Evolutionary conservation across 2,113 vertebrate species (phyloP).

Genomic region (Nicator chloris): DNA sequence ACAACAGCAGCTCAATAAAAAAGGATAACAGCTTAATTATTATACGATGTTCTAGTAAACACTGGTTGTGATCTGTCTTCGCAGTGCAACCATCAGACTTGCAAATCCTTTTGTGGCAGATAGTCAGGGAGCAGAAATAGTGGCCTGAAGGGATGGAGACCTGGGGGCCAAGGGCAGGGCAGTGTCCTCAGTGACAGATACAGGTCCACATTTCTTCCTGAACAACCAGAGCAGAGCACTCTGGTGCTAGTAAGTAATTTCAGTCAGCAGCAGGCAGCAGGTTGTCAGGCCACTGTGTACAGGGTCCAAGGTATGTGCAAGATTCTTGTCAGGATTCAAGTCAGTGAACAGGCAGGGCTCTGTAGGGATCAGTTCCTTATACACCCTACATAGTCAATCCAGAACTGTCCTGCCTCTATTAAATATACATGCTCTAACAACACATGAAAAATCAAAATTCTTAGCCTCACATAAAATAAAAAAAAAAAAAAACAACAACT

Average conservation of each 20-base stretch:
- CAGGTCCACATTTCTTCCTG: not conserved
- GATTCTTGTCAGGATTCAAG: not conserved
- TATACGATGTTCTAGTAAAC: not conserved
- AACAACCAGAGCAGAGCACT: not conserved
- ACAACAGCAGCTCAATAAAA: not conserved
- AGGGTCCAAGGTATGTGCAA: not conserved
- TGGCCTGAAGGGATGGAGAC: not conserved
- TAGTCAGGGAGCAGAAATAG: not conserved
- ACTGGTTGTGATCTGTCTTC: not conserved
- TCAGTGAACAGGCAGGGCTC: not conserved
- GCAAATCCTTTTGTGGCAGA: not conserved
- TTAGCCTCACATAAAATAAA: not conserved
- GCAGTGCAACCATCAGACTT: not conserved
- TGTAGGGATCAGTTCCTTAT: fast-evolving
- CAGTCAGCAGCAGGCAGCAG: not conserved
- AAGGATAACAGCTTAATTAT: not conserved
- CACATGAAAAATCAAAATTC: not conserved
- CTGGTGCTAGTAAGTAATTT: not conserved
- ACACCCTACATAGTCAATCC: not conserved
- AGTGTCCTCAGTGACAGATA: not conserved
- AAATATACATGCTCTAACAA: not conserved
- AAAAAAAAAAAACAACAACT: too few species aligned
- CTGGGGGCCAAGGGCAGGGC: not conserved
- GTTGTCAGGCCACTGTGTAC: too few species aligned
- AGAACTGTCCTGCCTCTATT: not conserved